A percentile compares a stretch with the other conserved stretches of the same genome.
These are phyloP conservation scores for Arothron firmamentum DNA, from an alignment of 2,113 vertebrate species.

Conservation along the genomic window DNA sequence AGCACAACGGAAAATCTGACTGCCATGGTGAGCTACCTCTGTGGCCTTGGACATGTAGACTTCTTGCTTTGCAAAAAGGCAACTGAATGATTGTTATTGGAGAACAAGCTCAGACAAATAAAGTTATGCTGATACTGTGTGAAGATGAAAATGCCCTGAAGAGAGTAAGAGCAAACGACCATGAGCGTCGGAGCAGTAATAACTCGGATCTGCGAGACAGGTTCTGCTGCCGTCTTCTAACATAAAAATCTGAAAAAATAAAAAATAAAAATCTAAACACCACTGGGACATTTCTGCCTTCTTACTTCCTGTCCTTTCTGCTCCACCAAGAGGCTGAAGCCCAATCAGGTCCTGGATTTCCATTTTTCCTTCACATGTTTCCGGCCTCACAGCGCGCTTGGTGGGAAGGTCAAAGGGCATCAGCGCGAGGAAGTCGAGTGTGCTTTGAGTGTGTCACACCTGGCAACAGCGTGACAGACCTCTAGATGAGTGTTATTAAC, in stretches of 20 bases:
- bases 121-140: slow-evolving; percentile 6
- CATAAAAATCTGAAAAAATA: slow-evolving; percentile 1
- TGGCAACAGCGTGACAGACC: slow-evolving; percentile 42
- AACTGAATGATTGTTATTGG: background rate
- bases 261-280: slow-evolving; percentile 1
- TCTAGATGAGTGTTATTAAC: slow-evolving; percentile 56
- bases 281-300: background rate
- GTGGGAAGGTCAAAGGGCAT: slow-evolving; percentile 49
- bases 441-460: slow-evolving; percentile 58
- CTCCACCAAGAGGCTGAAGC: slow-evolving; percentile 6
- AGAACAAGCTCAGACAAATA: slow-evolving; percentile 13
- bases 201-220: slow-evolving; percentile 4
- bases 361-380: slow-evolving; percentile 6
- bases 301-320: slow-evolving; percentile 16
- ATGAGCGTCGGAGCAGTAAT: slow-evolving; percentile 3
- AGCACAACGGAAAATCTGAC: slow-evolving; percentile 21
- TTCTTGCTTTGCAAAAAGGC: slow-evolving; percentile 10
- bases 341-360: slow-evolving; percentile 10
- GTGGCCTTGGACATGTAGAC: slow-evolving; percentile 30
- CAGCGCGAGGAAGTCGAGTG: slow-evolving; percentile 47
- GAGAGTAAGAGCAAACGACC: slow-evolving; percentile 8
- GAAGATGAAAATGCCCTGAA: slow-evolving; percentile 18
- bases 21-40: slow-evolving; percentile 34
- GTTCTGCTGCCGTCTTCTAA: slow-evolving; percentile 8
- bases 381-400: slow-evolving; percentile 7